Percentiles rank a stretch among this genome's conserved stretches.
Conservation (phyloP, 1,140 invertebrate genomes). For the Procambarus clarkii region DNA sequence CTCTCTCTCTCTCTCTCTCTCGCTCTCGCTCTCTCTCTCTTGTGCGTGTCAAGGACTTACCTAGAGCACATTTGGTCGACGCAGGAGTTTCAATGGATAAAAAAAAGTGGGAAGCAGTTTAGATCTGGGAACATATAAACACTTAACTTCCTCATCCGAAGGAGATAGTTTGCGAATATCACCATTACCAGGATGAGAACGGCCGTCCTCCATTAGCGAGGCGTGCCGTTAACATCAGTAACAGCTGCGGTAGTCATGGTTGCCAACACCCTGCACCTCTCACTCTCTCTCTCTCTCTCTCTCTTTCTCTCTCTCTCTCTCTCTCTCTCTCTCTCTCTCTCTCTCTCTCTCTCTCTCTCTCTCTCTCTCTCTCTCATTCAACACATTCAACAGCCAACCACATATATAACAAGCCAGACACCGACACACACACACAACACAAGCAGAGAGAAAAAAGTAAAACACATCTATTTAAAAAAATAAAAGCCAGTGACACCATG, state of each 20-base stretch:
- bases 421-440: not conserved
- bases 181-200: not conserved
- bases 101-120: too few species aligned
- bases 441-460: not conserved
- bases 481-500: not conserved
- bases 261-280: not conserved
- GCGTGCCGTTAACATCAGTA: not conserved
- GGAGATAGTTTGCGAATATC: not conserved
- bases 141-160: not conserved
- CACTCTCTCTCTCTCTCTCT: too few species aligned
- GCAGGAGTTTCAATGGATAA: too few species aligned
- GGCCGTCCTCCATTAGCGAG: not conserved
- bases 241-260: not conserved
- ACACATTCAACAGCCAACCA: not conserved
- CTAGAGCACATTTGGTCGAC: too few species aligned
- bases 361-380: too few species aligned
- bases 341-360: too few species aligned
- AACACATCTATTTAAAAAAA: not conserved
- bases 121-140: too few species aligned
- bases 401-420: not conserved
- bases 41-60: not conserved
- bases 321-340: too few species aligned
- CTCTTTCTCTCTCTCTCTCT: too few species aligned
- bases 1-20: conserved; percentile 24
- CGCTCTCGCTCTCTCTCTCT: conserved; percentile 20